Evolutionary conservation across 2,797 vertebrate species (phyloP), one percentile per base, ranked within the genome.

Genomic region (Thamnophis elegans): DNA sequence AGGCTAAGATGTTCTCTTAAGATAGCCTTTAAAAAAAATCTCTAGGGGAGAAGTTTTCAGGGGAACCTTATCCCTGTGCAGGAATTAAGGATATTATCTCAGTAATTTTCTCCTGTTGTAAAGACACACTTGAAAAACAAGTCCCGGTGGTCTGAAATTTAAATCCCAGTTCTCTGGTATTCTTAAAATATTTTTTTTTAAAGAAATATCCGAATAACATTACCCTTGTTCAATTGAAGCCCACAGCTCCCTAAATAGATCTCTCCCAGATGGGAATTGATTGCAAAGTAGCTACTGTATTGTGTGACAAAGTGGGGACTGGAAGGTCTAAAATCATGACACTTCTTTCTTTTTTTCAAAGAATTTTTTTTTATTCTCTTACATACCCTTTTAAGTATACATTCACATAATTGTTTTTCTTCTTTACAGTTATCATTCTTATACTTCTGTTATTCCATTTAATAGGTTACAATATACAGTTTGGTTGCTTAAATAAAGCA

Each of bases 31-130:
- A 91, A 90, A 90, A 89, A 90, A 12, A 86, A 91, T 73, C 3
- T 85, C 2, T 0, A 73, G 82, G 93, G 5, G 28, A 60, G 32
- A 36, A 25, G 1, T 68, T 90, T 93, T 68, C 82, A 51, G 47
- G 47, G 90, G 82, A 95, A 92, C 94, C 42, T 94, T 42, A 94
- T 91, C 91, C 93, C 42, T n/a, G 18, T 88, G 68, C 88, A 95
- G 93, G 95, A 92, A 95, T 94, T 55, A 92, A 94, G 93, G 93
- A 85, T 58, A 90, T 94, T 92, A 96, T 92, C 93, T 87, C 59
- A 8, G 92, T 87, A 12, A 93, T 93, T 94, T 95, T 91, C 94
- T 94, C 54, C 92, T 25, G 62, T 91, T 58, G 92, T n/a, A 90
- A 82, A 55, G 58, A 12, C 0, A 82, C 28, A 68, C 55, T 0